These are phyloP conservation scores for Sebastes glaucus DNA, from an alignment of 2,797 vertebrate species.

Conservation along the genomic window DNA sequence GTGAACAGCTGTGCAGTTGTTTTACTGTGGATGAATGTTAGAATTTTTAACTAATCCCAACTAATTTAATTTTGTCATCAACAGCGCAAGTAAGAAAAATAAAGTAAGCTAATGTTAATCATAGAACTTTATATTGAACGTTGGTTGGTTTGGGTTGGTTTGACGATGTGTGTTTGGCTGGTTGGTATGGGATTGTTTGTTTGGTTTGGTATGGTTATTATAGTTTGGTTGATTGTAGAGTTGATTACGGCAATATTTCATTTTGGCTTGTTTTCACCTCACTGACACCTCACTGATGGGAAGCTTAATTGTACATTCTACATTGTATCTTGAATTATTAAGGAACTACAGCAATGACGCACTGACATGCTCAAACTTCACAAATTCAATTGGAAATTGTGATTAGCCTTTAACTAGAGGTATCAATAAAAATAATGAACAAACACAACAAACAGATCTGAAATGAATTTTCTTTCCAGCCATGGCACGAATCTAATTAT, in stretches of 20 bases:
- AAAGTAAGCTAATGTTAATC: background rate
- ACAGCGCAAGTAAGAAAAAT: too few species aligned
- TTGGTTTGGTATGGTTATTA: background rate
- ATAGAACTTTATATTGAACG: background rate
- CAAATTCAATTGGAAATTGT: constrained; percentile 13
- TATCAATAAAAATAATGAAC: constrained; percentile 29
- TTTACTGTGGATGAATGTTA: too few species aligned
- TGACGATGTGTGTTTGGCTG: background rate
- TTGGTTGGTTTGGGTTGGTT: background rate
- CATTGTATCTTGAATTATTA: background rate
- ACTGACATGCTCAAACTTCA: background rate
- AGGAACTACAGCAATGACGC: background rate
- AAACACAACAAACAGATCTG: constrained; percentile 8
- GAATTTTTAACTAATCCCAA: too few species aligned
- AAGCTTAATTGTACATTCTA: background rate
- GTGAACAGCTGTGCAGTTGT: too few species aligned
- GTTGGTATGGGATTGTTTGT: background rate
- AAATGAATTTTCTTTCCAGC: constrained; percentile 37
- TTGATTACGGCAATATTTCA: background rate
- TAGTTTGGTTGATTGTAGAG: background rate
- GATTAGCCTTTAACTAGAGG: constrained; percentile 9
- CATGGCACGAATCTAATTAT: constrained; percentile 43
- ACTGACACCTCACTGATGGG: background rate
- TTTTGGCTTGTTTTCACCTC: background rate
- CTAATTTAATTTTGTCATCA: too few species aligned